A percentile compares a stretch with the other conserved stretches of the same genome.
Conservation (phyloP, 2,888 invertebrate genomes). For the Melolontha melolontha region DNA sequence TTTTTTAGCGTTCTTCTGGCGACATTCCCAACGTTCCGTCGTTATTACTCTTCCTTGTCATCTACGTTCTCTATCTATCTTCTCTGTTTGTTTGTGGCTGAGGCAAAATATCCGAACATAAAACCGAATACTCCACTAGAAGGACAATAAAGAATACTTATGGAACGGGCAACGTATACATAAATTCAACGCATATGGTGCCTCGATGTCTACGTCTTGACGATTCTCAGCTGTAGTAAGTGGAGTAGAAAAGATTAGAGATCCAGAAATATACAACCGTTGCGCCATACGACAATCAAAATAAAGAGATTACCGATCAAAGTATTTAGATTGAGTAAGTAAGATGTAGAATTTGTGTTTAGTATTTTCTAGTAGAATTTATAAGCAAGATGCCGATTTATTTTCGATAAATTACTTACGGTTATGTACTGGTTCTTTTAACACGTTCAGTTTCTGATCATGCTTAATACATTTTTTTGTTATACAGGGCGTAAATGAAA, state of each 20-base stretch:
- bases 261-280: conserved; percentile 1
- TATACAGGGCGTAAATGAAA: too few species aligned
- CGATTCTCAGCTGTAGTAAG: conserved; percentile 48
- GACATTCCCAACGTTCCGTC: conserved; percentile 33
- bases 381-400: too few species aligned
- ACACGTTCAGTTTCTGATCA: too few species aligned
- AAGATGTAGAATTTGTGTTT: not conserved
- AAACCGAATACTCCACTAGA: conserved; percentile 17
- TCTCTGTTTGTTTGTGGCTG: conserved; percentile 21
- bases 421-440: too few species aligned
- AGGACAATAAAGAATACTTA: conserved; percentile 30
- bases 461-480: too few species aligned
- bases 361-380: too few species aligned
- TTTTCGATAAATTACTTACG: too few species aligned
- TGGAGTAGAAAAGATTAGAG: conserved; percentile 6
- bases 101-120: conserved; percentile 11
- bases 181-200: conserved; percentile 55
- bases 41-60: conserved; percentile 28
- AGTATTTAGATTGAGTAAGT: too few species aligned
- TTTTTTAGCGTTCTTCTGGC: conserved; percentile 14
- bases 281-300: not conserved
- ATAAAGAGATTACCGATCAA: too few species aligned
- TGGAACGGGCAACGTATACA: conserved; percentile 27
- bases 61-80: not conserved
- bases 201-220: conserved; percentile 57